These are phyloP conservation scores for Frieseomelitta varia DNA, from an alignment of 1,140 invertebrate genomes.

Conservation along the genomic window DNA sequence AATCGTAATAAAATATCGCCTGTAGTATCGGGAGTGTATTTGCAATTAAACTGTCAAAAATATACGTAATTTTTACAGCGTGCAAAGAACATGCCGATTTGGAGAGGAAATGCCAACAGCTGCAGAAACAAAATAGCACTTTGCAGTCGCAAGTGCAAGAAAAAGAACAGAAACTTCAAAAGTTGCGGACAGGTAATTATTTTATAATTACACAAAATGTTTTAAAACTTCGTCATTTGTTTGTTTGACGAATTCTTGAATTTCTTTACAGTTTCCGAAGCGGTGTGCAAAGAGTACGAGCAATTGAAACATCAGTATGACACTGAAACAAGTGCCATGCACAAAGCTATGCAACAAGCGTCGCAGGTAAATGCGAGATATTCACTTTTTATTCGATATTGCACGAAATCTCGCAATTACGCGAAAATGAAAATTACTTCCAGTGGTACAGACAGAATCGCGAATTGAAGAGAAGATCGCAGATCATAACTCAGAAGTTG, in stretches of 20 bases:
- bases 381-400: not conserved
- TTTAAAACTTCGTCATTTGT: not conserved
- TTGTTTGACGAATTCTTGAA: not conserved
- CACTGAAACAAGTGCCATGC: conserved; percentile 87
- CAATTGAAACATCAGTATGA: conserved; percentile 88
- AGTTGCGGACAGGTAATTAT: conserved; percentile 82
- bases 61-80: conserved; percentile 74
- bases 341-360: conserved; percentile 83
- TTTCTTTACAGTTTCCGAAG: conserved; percentile 84
- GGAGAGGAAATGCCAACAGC: conserved; percentile 83
- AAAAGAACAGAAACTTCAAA: conserved; percentile 84
- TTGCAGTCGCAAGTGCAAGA: conserved; percentile 84
- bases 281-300: conserved; percentile 88
- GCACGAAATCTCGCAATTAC: too few species aligned
- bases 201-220: too few species aligned
- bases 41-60: not conserved
- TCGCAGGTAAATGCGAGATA: conserved; percentile 74
- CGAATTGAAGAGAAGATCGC: conserved; percentile 85
- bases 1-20: conserved; percentile 40
- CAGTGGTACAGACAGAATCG: conserved; percentile 90
- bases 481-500: conserved; percentile 84
- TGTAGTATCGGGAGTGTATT: not conserved
- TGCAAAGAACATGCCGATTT: conserved; percentile 84
- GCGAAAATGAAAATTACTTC: conserved; percentile 65
- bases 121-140: conserved; percentile 83